Base-by-base conservation (phyloP, 2,113 vertebrate species). In the Trochalopteron elliotii region DNA sequence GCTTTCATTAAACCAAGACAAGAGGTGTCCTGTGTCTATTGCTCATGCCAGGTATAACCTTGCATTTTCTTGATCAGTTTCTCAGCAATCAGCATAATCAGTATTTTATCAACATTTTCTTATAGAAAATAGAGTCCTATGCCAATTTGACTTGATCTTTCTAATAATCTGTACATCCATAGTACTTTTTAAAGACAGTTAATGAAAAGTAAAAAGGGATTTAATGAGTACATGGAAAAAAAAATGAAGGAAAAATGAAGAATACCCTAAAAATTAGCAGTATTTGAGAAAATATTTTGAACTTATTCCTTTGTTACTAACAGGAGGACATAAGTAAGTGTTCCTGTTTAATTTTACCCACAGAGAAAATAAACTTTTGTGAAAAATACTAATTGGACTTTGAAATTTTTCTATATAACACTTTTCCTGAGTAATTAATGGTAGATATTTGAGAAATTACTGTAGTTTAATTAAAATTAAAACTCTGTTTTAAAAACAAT, bases 361-460 rank as follows among this genome's bases (percentile, higher is more conserved):
- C 50, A 89, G 47, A 86, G 50, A 94, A 84, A 82, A 50, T 7
- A 50, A 61, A 35, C 0, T 77, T 79, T 55, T 74, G 17, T 80
- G 25, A 78, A 74, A 69, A 80, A 60, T 70, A 45, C 9, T 39
- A 70, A 70, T 15, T 30, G 47, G 86, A 30, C 27, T 82, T 93
- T 95, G 76, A 96, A 92, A 89, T 91, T 80, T 60, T 63, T 47
- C 11, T 14, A 7, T 25, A 2, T 42, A 79, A 21, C 7, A 44
- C 28, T 89, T 96, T 89, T 52, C 7, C 40, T 87, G 42, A 52
- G 31, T 95, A 49, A 69, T 74, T 96, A 95, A 82, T 80, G 55
- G 75, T 31, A 83, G 42, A 55, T 87, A 78, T 71, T 88, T 95
- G 35, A 87, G 84, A 95, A 10, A 49, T 9, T 72, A n/a, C 28